These are phyloP conservation scores for Helicolenus hilgendorfi DNA, from an alignment of 2,797 vertebrate species.

Conservation along the genomic window DNA sequence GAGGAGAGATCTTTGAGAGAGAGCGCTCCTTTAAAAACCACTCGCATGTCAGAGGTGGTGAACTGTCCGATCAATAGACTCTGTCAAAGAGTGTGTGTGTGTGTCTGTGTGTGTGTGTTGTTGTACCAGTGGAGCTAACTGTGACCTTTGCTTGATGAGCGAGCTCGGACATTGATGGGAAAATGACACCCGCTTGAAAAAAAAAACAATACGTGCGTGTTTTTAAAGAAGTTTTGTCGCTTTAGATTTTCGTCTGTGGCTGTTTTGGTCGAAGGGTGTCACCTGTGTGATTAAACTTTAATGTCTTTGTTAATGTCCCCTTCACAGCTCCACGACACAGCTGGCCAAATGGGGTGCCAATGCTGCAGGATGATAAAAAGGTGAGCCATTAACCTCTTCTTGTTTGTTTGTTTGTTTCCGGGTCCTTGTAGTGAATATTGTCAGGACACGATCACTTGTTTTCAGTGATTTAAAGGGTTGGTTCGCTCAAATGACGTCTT, in stretches of 20 bases:
- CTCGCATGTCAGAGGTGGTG: slow-evolving; percentile 59
- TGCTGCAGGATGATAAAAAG: slow-evolving; percentile 99
- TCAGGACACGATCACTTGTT: not conserved
- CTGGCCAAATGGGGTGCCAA: slow-evolving; percentile 98
- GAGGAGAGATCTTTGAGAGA: slow-evolving; percentile 43
- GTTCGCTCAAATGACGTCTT: not conserved
- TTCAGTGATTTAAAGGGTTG: not conserved
- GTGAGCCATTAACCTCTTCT: slow-evolving; percentile 83
- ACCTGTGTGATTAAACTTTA: slow-evolving; percentile 39
- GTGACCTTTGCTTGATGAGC: slow-evolving; percentile 31
- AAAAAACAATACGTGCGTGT: not conserved
- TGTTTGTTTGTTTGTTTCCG: not conserved
- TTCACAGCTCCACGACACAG: slow-evolving; percentile 81
- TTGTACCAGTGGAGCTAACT: not conserved
- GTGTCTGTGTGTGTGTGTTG: not conserved
- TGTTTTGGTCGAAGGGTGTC: not conserved
- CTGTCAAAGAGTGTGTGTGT: slow-evolving; percentile 8
- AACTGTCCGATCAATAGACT: slow-evolving; percentile 53
- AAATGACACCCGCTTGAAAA: not conserved
- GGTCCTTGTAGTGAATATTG: not conserved
- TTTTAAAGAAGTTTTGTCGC: not conserved
- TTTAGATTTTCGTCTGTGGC: not conserved
- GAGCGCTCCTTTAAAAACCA: slow-evolving; percentile 54
- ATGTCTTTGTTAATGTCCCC: slow-evolving; percentile 52
- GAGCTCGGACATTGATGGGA: not conserved